phyloP scores from a whole-genome alignment of 2,797 vertebrate species.

The Mareca strepera region DNA sequence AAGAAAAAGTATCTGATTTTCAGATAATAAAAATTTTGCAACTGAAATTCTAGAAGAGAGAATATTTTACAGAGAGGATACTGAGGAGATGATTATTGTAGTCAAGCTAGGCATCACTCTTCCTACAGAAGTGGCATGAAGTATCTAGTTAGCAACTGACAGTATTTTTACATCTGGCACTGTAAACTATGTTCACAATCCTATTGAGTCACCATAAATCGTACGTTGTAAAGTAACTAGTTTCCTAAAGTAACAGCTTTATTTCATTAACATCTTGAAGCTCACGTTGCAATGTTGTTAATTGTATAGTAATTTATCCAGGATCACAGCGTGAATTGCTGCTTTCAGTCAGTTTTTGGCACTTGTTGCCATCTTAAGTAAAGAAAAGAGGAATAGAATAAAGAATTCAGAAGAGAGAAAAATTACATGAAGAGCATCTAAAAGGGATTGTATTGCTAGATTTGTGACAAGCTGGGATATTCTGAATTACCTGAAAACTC shows the following conservation, averaged over 20 bases:
- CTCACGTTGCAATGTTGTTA: neutral
- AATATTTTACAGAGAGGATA: neutral
- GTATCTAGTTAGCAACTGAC: neutral
- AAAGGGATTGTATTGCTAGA: neutral
- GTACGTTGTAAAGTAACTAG: neutral
- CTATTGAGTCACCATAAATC: neutral
- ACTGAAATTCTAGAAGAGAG: neutral
- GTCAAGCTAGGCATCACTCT: neutral
- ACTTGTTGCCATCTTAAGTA: neutral
- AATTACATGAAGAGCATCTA: neutral
- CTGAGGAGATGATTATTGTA: neutral
- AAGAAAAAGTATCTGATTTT: neutral
- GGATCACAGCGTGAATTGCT: conserved; percentile 25
- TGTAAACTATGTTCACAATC: neutral
- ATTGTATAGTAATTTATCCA: conserved; percentile 40
- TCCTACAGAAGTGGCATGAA: neutral
- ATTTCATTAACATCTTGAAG: conserved; percentile 41
- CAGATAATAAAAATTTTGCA: neutral
- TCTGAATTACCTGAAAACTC: neutral
- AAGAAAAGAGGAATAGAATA: neutral
- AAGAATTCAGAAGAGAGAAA: neutral
- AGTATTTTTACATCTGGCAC: neutral
- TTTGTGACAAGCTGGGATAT: neutral
- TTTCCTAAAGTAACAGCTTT: conserved; percentile 49
- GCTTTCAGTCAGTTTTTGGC: conserved; percentile 24